Conservation (phyloP, 2,888 invertebrate species). For the Tenthredo scrophulariae region DNA sequence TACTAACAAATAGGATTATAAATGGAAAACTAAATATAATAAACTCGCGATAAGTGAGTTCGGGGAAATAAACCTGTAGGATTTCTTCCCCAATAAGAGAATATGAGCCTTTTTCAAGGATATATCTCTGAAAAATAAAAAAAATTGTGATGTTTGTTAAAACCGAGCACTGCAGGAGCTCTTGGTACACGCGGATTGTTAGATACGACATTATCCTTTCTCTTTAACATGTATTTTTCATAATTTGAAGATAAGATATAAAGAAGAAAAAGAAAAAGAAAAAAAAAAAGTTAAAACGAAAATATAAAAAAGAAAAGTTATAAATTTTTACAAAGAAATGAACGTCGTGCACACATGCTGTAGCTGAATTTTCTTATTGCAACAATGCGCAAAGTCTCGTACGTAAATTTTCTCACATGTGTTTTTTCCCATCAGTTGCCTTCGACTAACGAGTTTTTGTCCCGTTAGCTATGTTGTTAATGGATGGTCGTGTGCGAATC, state of each 20-base stretch:
- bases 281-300: too few relatives aligned
- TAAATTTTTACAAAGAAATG: conserved; percentile 19
- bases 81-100: conserved; percentile 18
- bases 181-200: conserved; percentile 33
- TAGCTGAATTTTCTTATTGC: neutral
- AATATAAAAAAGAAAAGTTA: neutral
- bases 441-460: conserved; percentile 15
- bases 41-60: conserved; percentile 26
- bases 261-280: neutral
- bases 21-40: conserved; percentile 8
- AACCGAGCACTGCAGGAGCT: conserved; percentile 28
- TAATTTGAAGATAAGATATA: neutral
- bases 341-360: conserved; percentile 23
- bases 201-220: conserved; percentile 23
- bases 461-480: conserved; percentile 32
- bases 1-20: conserved; percentile 78
- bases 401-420: neutral
- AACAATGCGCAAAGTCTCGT: conserved; percentile 14
- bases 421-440: conserved; percentile 17
- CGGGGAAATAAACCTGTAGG: neutral
- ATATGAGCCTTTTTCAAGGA: conserved; percentile 1
- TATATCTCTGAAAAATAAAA: conserved; percentile 33
- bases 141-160: conserved; percentile 46
- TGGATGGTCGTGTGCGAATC: conserved; percentile 17
- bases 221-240: conserved; percentile 30